phyloP scores from a whole-genome alignment of 1,140 invertebrate species.

The Helicoverpa armigera region DNA sequence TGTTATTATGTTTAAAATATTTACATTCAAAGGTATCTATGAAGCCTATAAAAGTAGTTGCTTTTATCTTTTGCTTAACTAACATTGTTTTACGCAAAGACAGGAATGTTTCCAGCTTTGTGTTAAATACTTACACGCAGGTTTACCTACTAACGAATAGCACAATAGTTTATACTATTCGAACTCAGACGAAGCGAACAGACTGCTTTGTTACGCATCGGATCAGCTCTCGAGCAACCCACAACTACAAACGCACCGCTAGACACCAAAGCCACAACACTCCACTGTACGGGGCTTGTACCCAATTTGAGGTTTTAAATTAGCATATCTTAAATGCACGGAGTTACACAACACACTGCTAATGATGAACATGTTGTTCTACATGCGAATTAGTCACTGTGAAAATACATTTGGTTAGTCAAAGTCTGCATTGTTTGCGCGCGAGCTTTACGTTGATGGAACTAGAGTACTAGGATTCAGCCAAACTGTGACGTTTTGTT shows the following conservation, averaged over 20 bases:
- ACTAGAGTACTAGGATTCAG: not conserved
- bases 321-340: slow-evolving; percentile 51
- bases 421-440: slow-evolving; percentile 36
- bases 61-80: no score
- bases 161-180: not conserved
- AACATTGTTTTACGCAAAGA: no score
- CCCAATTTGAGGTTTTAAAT: slow-evolving; percentile 50
- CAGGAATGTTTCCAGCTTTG: no score
- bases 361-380: slow-evolving; percentile 48
- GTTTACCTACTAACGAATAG: not conserved
- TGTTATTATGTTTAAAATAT: not conserved
- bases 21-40: not conserved
- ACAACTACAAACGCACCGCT: slow-evolving; percentile 30
- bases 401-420: slow-evolving; percentile 34
- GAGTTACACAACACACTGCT: slow-evolving; percentile 46
- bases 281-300: slow-evolving; percentile 45
- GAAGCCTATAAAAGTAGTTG: not conserved
- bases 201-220: slow-evolving; percentile 45
- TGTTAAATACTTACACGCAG: no score
- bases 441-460: not conserved
- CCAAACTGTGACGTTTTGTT: slow-evolving; percentile 24
- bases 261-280: slow-evolving; percentile 47
- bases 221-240: slow-evolving; percentile 32
- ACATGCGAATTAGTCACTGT: slow-evolving; percentile 30
- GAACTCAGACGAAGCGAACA: slow-evolving; percentile 16